Conservation (phyloP, 1,140 invertebrate genomes). For the Teleogryllus occipitalis region DNA sequence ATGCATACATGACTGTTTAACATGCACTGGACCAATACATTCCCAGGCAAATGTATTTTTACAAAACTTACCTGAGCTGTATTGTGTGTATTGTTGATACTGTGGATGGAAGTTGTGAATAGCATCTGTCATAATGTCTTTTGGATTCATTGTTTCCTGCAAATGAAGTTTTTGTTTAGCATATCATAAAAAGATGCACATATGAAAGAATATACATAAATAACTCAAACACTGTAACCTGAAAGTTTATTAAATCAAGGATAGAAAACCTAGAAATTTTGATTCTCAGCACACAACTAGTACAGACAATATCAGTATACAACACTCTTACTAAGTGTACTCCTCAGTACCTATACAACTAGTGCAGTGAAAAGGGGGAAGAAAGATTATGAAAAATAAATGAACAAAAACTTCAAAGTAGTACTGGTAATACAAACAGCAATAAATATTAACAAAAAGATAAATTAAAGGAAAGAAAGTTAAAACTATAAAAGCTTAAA, state of each 20-base stretch:
- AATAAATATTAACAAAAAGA: too few species aligned
- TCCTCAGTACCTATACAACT: too few species aligned
- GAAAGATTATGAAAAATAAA: too few species aligned
- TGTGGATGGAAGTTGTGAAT: slow-evolving; percentile 99
- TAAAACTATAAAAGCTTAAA: too few species aligned
- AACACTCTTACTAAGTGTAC: too few species aligned
- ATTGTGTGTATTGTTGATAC: slow-evolving; percentile 99
- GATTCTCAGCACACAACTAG: not conserved
- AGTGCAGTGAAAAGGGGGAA: too few species aligned
- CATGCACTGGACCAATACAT: not conserved
- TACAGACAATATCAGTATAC: too few species aligned
- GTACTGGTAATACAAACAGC: too few species aligned
- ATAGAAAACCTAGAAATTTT: slow-evolving; percentile 13
- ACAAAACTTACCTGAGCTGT: slow-evolving; percentile 71
- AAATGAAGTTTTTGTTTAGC: slow-evolving; percentile 29
- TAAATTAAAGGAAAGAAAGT: too few species aligned
- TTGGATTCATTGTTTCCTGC: slow-evolving; percentile 99
- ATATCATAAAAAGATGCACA: slow-evolving; percentile 23
- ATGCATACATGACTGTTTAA: not conserved
- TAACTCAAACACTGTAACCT: not conserved
- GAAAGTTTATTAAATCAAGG: slow-evolving; percentile 23
- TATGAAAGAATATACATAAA: slow-evolving; percentile 11
- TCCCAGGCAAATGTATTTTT: not conserved
- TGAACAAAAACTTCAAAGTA: too few species aligned
- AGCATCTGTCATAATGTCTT: slow-evolving; percentile 99